Conservation (phyloP, 2,797 vertebrate species). For the Helostoma temminkii region DNA sequence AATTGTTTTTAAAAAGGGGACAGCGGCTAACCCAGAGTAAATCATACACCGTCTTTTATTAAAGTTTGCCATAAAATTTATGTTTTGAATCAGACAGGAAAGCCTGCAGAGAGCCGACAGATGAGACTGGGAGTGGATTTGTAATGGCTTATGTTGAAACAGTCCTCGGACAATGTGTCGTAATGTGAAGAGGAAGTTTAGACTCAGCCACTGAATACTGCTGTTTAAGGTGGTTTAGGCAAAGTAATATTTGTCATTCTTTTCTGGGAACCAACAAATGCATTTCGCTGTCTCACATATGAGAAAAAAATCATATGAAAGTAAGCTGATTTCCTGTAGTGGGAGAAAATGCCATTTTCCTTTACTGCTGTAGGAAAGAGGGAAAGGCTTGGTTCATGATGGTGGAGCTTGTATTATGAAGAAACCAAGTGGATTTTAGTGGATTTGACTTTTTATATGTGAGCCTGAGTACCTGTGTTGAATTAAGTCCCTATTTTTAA, state of each 20-base stretch:
- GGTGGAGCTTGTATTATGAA: constrained; percentile 44
- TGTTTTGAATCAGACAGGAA: constrained; percentile 63
- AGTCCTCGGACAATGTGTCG: constrained; percentile 56
- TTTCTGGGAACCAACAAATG: constrained; percentile 56
- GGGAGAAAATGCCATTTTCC: constrained; percentile 39
- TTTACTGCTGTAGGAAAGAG: constrained; percentile 11
- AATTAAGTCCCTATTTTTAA: constrained; percentile 49
- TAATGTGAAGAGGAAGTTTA: constrained; percentile 74
- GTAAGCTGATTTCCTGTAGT: constrained; percentile 46
- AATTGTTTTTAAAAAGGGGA: constrained; percentile 81
- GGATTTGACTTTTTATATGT: constrained; percentile 65
- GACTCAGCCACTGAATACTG: constrained; percentile 59
- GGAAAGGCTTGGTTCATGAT: constrained; percentile 46
- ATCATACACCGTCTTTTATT: constrained; percentile 79
- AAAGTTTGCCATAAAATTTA: constrained; percentile 76
- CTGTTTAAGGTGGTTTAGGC: constrained; percentile 49
- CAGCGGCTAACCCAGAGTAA: constrained; percentile 73
- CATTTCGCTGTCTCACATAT: constrained; percentile 33
- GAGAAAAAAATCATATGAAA: constrained; percentile 42
- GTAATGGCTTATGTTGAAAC: constrained; percentile 53
- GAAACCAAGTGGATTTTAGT: constrained; percentile 57
- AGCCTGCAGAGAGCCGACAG: constrained; percentile 42
- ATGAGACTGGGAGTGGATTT: constrained; percentile 61
- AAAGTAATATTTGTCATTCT: constrained; percentile 48
- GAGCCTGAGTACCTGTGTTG: constrained; percentile 55